Conservation (phyloP, 2,888 invertebrate species). For the Hemithea aestivaria region DNA sequence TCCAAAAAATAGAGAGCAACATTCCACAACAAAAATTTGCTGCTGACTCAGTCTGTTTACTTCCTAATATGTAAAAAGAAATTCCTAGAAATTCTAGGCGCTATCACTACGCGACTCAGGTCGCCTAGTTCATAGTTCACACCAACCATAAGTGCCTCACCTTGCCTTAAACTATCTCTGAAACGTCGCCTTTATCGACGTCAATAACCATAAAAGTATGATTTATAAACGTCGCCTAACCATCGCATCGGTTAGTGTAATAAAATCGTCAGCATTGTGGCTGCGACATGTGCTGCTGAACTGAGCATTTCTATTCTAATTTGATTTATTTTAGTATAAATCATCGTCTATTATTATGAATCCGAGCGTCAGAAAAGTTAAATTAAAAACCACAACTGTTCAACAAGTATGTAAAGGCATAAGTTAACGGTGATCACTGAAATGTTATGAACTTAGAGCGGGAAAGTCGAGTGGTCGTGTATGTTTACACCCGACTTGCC, state of each 20-base stretch:
- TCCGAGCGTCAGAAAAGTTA: not conserved
- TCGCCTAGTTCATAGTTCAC: constrained; percentile 32
- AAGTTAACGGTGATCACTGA: too few species aligned
- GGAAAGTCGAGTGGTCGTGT: too few species aligned
- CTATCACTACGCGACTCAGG: too few species aligned
- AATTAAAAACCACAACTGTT: too few species aligned
- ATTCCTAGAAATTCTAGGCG: too few species aligned
- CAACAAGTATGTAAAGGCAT: too few species aligned
- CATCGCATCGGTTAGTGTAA: constrained; percentile 53
- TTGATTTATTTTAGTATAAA: constrained; percentile 35
- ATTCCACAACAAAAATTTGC: too few species aligned
- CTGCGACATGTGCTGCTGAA: constrained; percentile 42
- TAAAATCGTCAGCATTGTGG: constrained; percentile 53
- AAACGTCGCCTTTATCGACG: constrained; percentile 56
- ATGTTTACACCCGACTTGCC: not conserved
- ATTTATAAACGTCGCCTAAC: constrained; percentile 66
- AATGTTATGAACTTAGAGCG: too few species aligned
- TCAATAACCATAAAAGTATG: constrained; percentile 67
- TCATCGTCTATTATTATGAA: constrained; percentile 16
- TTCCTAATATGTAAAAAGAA: too few species aligned
- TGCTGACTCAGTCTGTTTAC: too few species aligned
- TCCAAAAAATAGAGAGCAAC: too few species aligned
- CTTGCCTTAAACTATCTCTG: constrained; percentile 19
- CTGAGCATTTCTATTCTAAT: constrained; percentile 42
- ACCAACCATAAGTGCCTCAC: constrained; percentile 14